A percentile compares a stretch with the other conserved stretches of the same genome.
phyloP scores from a whole-genome alignment of 2,113 vertebrate species.

The Dasypus novemcinctus region DNA sequence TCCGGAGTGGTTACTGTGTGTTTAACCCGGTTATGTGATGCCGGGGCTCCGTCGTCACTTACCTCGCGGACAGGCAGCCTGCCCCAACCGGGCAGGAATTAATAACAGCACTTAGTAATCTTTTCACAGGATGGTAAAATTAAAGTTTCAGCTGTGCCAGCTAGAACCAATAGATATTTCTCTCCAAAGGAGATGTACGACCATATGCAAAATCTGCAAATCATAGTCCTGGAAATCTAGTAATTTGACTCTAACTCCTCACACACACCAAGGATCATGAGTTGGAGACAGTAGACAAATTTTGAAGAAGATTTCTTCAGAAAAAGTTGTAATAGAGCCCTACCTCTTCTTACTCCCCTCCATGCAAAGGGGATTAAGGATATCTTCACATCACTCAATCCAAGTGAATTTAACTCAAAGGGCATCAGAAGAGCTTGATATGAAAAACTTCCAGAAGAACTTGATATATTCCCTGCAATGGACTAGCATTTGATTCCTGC shows the following conservation, averaged over 20 bases:
- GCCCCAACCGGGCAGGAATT: no score
- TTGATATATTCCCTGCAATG: background rate
- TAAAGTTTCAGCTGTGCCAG: background rate
- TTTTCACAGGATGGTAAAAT: constrained; percentile 1
- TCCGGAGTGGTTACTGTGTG: no score
- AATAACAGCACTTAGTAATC: no score
- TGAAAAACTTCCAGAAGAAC: no score
- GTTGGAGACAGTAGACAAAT: background rate
- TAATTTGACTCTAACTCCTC: background rate
- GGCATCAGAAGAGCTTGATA: background rate
- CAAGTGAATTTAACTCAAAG: background rate
- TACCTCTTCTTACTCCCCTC: background rate
- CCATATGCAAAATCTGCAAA: background rate
- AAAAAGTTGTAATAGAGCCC: background rate
- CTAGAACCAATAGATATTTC: background rate
- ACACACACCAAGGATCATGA: background rate
- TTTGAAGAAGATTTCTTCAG: background rate
- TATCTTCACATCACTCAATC: background rate
- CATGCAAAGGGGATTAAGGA: background rate
- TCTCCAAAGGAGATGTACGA: background rate
- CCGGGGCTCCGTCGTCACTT: no score
- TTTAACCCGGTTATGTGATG: no score
- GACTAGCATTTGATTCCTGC: background rate
- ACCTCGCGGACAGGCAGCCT: no score
- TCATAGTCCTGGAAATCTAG: background rate